These are phyloP conservation scores for Microtus ochrogaster DNA, from an alignment of 2,113 vertebrate species.

Conservation along the genomic window DNA sequence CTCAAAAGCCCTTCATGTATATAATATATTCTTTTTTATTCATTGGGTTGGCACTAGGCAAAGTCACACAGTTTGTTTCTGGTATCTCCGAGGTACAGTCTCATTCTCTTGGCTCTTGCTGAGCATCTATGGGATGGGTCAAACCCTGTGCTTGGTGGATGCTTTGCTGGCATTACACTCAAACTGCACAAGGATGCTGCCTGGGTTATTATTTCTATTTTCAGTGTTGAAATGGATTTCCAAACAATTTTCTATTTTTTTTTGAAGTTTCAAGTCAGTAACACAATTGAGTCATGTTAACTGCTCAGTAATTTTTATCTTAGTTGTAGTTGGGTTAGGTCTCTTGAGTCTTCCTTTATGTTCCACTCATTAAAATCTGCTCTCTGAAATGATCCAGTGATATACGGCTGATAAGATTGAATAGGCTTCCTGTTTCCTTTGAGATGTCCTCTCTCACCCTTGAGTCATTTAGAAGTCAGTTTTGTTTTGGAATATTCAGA, in stretches of 20 bases:
- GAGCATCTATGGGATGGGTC: neutral
- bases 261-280: neutral
- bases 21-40: neutral
- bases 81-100: neutral
- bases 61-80: neutral
- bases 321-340: neutral
- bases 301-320: neutral
- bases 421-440: constrained; percentile 17
- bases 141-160: neutral
- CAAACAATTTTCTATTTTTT: neutral
- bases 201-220: neutral
- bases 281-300: neutral
- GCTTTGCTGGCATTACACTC: neutral
- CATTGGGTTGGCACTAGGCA: neutral
- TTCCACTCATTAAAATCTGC: constrained; percentile 21
- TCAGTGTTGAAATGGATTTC: neutral
- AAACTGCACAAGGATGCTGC: neutral
- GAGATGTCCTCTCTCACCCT: constrained; percentile 35
- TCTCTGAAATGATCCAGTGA: constrained; percentile 52
- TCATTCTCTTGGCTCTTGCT: neutral
- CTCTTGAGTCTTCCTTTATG: neutral
- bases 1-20: constrained; percentile 24
- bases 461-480: constrained; percentile 51
- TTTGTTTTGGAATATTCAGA: constrained; percentile 62
- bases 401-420: neutral